Evolutionary conservation across 2,888 invertebrate species (phyloP), one percentile per base, ranked within the genome.

Genomic region (Phoronis australis): DNA sequence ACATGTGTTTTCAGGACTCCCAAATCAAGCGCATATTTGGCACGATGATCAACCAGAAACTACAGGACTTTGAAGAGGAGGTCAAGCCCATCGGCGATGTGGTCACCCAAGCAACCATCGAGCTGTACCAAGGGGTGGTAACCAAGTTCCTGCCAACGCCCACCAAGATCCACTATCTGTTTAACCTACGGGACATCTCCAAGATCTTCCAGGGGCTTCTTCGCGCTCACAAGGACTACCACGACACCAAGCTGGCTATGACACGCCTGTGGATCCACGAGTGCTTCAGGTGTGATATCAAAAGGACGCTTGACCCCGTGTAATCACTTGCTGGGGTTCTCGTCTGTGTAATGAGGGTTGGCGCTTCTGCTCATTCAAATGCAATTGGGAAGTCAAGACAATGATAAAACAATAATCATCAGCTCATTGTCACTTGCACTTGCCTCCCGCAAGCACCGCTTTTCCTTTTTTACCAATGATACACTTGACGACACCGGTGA

Each of bases 251-350:
- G 62, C 64, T 80, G 0, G 79, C 84, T 0, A 83, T 91, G 64
- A 80, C 90, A 1, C 82, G 89, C 24, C 79, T 93, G 15, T 93
- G 92, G 92, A 81, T 89, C 48, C 90, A 90, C 76, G 92, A 93
- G 71, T 84, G 85, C 53, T 88, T 86, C 65, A 65, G 73, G 73
- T 72, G 50, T 38, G 18, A 3, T 21, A n/a, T n/a, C n/a, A n/a
- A n/a, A n/a, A n/a, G n/a, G n/a, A n/a, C n/a, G n/a, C n/a, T n/a
- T n/a, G n/a, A n/a, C n/a, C n/a, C n/a, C n/a, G n/a, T n/a, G n/a
- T n/a, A n/a, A n/a, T n/a, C n/a, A n/a, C n/a, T n/a, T n/a, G n/a
- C n/a, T n/a, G n/a, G n/a, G n/a, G n/a, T n/a, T n/a, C n/a, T n/a
- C n/a, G n/a, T n/a, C n/a, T n/a, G n/a, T n/a, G n/a, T n/a, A n/a